Conservation (phyloP, 1,140 invertebrate species). For the Drosophila pectinifera region DNA sequence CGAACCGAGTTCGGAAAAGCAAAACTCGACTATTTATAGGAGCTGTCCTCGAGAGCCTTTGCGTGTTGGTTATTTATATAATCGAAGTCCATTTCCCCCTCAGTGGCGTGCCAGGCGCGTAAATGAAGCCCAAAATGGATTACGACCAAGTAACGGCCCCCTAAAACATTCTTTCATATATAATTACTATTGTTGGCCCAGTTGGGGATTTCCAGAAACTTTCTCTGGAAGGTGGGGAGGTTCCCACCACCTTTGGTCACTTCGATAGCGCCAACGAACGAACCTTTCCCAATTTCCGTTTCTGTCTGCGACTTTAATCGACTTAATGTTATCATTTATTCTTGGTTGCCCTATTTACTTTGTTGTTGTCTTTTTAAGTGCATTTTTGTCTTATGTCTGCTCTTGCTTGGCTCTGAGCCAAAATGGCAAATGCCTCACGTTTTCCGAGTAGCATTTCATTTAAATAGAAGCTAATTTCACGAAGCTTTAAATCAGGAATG, state of each 20-base stretch:
- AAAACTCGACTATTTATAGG: constrained; percentile 28
- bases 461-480: constrained; percentile 4
- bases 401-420: constrained; percentile 23
- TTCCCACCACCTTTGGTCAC: neutral
- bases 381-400: constrained; percentile 18
- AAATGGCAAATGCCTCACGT: neutral
- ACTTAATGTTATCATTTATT: constrained; percentile 29
- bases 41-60: constrained; percentile 29
- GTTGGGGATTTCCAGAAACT: constrained; percentile 36
- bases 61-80: constrained; percentile 64
- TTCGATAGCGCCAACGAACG: constrained; percentile 11
- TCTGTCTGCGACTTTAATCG: no score
- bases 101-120: constrained; percentile 24
- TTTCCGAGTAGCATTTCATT: constrained; percentile 2
- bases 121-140: constrained; percentile 40
- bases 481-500: constrained; percentile 4
- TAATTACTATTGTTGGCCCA: constrained; percentile 33
- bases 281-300: constrained; percentile 47
- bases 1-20: constrained; percentile 1
- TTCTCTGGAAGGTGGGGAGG: neutral
- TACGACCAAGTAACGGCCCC: constrained; percentile 15
- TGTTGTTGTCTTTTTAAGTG: neutral
- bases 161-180: constrained; percentile 3
- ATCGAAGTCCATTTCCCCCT: constrained; percentile 33
- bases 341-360: constrained; percentile 1